Conservation (phyloP, 1,140 invertebrate species). For the Lepidurus couesii region DNA sequence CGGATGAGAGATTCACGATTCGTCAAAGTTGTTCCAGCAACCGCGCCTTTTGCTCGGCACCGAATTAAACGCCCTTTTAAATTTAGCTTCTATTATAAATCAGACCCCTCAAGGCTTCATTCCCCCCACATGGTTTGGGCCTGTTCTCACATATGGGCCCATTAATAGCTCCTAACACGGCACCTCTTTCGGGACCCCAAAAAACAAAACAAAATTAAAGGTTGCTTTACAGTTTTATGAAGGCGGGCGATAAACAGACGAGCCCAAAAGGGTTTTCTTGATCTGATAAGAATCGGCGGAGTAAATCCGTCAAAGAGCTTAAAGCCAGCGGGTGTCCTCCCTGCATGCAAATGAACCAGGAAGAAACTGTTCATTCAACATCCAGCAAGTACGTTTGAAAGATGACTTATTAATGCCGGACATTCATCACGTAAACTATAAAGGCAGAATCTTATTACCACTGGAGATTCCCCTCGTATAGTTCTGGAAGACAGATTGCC, state of each 20-base stretch:
- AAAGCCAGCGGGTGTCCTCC: not conserved
- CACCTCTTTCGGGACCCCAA: not conserved
- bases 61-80: conserved; percentile 7
- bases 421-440: not conserved
- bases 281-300: conserved; percentile 13
- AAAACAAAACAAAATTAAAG: not conserved
- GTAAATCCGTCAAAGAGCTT: conserved; percentile 3
- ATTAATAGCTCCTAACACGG: not conserved
- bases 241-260: not conserved
- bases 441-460: not conserved
- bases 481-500: too few relatives aligned
- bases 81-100: conserved; percentile 22
- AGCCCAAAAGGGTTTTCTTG: not conserved
- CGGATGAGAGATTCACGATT: not conserved
- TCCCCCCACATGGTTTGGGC: not conserved
- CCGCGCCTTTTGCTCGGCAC: not conserved
- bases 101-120: not conserved
- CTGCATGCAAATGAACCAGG: not conserved
- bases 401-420: conserved; percentile 10
- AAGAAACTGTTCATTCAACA: not conserved
- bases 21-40: not conserved
- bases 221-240: not conserved
- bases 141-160: not conserved
- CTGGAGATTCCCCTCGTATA: too few relatives aligned
- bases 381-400: not conserved